phyloP scores from a whole-genome alignment of 1,140 invertebrate genomes.

The Bombus picipes region DNA sequence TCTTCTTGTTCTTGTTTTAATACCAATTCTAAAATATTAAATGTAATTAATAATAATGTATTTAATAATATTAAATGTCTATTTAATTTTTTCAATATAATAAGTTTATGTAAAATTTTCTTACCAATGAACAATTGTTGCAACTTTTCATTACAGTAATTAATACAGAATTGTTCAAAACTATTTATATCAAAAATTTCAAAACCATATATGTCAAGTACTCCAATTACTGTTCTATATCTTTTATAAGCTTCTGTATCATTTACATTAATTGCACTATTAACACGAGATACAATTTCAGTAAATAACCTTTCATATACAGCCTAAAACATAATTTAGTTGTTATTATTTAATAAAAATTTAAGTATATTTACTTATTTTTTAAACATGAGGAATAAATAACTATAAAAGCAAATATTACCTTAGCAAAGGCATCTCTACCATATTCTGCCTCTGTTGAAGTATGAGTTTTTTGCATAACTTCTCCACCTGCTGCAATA shows the following conservation, averaged over 20 bases:
- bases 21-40: slow-evolving; percentile 89
- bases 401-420: slow-evolving; percentile 65
- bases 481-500: slow-evolving; percentile 96
- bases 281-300: slow-evolving; percentile 95
- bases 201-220: slow-evolving; percentile 98
- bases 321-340: slow-evolving; percentile 84
- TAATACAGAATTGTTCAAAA: slow-evolving; percentile 98
- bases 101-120: slow-evolving; percentile 46
- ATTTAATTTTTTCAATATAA: neutral
- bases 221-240: slow-evolving; percentile 95
- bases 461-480: slow-evolving; percentile 96
- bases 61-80: neutral
- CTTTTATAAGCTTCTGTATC: slow-evolving; percentile 81
- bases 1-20: slow-evolving; percentile 98
- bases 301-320: slow-evolving; percentile 96
- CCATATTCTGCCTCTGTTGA: slow-evolving; percentile 93
- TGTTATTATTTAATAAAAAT: neutral
- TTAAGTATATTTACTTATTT: neutral
- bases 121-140: slow-evolving; percentile 97
- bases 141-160: slow-evolving; percentile 98
- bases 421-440: slow-evolving; percentile 96
- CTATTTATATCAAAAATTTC: slow-evolving; percentile 98
- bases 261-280: slow-evolving; percentile 90
- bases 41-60: neutral
- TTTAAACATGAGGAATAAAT: neutral